Conservation (phyloP, 2,113 vertebrate genomes). For the Bos indicus region DNA sequence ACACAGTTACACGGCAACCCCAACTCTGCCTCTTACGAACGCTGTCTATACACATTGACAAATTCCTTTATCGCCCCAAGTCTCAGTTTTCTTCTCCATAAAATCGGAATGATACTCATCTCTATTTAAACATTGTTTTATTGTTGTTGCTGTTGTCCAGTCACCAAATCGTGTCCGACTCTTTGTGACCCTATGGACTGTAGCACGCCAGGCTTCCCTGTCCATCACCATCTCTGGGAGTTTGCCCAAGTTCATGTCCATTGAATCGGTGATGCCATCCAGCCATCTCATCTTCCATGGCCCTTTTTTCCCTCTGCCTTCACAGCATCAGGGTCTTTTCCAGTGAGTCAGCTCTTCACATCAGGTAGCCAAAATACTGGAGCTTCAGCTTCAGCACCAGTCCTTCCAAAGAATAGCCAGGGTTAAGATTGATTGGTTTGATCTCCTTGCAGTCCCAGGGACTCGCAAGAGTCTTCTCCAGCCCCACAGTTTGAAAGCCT, state of each 20-base stretch:
- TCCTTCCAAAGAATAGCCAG: background rate
- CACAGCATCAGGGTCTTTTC: background rate
- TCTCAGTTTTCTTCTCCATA: background rate
- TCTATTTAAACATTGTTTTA: background rate
- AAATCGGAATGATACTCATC: background rate
- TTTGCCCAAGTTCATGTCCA: background rate
- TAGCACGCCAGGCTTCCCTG: background rate
- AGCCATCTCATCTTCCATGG: background rate
- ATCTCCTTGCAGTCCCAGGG: background rate
- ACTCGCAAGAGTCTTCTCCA: background rate
- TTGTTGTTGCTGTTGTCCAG: background rate
- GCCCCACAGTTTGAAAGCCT: background rate
- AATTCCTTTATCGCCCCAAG: background rate
- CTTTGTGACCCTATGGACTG: background rate
- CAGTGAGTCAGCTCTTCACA: background rate
- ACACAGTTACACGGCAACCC: rapidly evolving
- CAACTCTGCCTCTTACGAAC: rapidly evolving
- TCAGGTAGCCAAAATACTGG: background rate
- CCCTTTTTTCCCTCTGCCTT: background rate
- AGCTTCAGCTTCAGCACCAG: background rate
- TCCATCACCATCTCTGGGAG: background rate
- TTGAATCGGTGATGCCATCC: background rate
- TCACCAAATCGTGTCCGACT: rapidly evolving
- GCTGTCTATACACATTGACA: rapidly evolving
- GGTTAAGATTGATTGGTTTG: background rate